Evolutionary conservation across 2,113 vertebrate genomes (phyloP).

Genomic region (Alligator sinensis): DNA sequence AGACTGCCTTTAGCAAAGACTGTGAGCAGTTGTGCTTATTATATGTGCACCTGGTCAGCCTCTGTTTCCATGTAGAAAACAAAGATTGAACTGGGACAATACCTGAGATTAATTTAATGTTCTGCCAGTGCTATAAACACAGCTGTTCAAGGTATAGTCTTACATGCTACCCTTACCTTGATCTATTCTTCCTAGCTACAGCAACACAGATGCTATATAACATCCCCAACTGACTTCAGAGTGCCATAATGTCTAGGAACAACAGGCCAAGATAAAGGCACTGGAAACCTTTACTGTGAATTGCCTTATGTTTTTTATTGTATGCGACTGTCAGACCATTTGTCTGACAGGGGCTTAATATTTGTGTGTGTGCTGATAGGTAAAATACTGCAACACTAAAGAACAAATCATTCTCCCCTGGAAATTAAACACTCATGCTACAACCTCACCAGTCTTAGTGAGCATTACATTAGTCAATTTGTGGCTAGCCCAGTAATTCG

Average conservation of each 20-base stretch:
- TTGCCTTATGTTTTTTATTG: background rate
- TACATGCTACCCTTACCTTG: background rate
- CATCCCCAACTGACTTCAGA: background rate
- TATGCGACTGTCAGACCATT: background rate
- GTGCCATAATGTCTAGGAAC: background rate
- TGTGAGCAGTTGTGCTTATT: background rate
- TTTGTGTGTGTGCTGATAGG: background rate
- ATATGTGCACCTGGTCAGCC: background rate
- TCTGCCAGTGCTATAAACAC: background rate
- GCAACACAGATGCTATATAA: background rate
- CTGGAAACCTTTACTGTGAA: background rate
- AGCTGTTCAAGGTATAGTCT: background rate
- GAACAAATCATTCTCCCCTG: slow-evolving; percentile 33
- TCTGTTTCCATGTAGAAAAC: background rate
- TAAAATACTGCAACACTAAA: slow-evolving; percentile 13
- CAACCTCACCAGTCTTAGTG: slow-evolving; percentile 39
- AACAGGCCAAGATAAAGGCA: background rate
- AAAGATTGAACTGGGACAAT: background rate
- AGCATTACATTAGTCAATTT: slow-evolving; percentile 62
- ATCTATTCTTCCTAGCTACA: background rate
- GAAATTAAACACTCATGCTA: slow-evolving; percentile 37
- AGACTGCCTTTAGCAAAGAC: background rate
- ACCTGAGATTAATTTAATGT: background rate
- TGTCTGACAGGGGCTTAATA: background rate
- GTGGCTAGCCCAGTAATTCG: slow-evolving; percentile 69